phyloP scores from a whole-genome alignment of 2,888 invertebrate species.

The Hirudinaria manillensis region DNA sequence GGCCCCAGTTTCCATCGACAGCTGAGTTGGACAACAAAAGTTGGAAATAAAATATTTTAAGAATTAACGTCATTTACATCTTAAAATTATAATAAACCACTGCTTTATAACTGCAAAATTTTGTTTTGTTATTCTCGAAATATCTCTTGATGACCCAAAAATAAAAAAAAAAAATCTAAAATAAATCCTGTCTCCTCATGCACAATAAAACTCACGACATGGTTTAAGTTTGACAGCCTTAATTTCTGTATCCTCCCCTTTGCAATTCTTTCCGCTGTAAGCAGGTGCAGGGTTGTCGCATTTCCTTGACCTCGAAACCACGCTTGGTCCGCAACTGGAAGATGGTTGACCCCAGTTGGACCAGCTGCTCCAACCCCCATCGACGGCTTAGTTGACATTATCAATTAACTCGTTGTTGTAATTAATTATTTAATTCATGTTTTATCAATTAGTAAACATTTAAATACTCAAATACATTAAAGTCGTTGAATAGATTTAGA shows the following conservation, averaged over 20 bases:
- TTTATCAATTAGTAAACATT: no score
- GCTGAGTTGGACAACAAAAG: slow-evolving; percentile 22
- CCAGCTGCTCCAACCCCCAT: slow-evolving; percentile 39
- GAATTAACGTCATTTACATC: background rate
- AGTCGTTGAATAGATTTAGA: background rate
- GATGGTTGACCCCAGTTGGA: slow-evolving; percentile 33
- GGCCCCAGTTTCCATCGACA: slow-evolving; percentile 38
- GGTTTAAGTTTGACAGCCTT: slow-evolving; percentile 22
- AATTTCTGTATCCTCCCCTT: slow-evolving; percentile 15
- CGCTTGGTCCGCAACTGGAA: slow-evolving; percentile 33
- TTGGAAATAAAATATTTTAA: slow-evolving; percentile 21
- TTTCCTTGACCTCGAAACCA: slow-evolving; percentile 25
- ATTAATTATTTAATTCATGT: no score
- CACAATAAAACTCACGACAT: slow-evolving; percentile 34
- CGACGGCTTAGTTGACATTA: slow-evolving; percentile 14
- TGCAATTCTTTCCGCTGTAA: slow-evolving; percentile 28
- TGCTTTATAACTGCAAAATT: no score
- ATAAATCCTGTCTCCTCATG: background rate
- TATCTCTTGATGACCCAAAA: background rate
- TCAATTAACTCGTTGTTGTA: no score
- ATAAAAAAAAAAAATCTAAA: background rate
- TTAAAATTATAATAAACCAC: background rate
- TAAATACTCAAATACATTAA: background rate
- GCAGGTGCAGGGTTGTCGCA: slow-evolving; percentile 33
- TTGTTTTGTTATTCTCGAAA: background rate